Conservation (phyloP, 2,797 vertebrate genomes). For the Cossypha heuglini region DNA sequence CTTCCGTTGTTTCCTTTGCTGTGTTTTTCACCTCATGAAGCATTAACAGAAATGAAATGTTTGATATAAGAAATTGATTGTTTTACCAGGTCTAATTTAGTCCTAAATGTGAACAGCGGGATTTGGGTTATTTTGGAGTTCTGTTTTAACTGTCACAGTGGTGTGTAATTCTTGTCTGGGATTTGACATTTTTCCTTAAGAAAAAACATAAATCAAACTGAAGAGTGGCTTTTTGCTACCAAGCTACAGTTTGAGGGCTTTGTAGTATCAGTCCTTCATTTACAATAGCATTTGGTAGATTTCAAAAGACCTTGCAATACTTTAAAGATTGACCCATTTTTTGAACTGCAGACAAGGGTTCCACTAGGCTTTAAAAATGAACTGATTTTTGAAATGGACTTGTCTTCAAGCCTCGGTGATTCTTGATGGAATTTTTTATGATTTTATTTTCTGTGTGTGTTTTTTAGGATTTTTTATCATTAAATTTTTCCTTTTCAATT, state of each 20-base stretch:
- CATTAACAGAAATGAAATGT: neutral
- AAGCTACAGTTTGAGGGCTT: neutral
- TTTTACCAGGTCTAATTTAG: neutral
- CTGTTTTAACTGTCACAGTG: neutral
- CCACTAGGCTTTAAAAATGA: neutral
- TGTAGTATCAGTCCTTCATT: neutral
- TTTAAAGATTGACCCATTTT: neutral
- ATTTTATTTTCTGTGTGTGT: neutral
- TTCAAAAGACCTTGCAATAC: neutral
- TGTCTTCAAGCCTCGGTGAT: neutral
- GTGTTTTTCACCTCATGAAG: neutral
- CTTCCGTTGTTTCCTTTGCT: neutral
- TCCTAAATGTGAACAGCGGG: neutral
- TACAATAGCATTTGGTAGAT: neutral
- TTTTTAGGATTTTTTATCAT: neutral
- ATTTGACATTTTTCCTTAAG: neutral
- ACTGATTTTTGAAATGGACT: neutral
- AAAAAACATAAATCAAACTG: neutral
- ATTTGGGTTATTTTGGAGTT: neutral
- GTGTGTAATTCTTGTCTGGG: neutral
- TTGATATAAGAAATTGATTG: slow-evolving; percentile 14
- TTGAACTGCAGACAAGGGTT: neutral
- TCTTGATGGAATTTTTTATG: neutral
- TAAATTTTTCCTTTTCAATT: neutral
- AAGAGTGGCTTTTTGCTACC: neutral